Percentiles rank a stretch among this genome's conserved stretches.
Conservation (phyloP, 2,797 vertebrate genomes). For the Coilia nasus region DNA sequence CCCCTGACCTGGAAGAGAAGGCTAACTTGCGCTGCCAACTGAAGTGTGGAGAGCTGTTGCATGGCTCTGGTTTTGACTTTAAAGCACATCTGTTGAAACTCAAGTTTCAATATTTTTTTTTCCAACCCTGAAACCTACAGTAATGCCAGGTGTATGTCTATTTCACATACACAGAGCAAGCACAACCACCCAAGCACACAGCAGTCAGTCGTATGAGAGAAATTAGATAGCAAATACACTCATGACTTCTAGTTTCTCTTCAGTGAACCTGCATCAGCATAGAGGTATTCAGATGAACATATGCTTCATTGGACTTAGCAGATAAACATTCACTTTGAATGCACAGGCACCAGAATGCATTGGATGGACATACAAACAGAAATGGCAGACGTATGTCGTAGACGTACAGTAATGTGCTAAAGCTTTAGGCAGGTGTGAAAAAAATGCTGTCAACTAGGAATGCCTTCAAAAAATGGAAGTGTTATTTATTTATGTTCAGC, state of each 20-base stretch:
- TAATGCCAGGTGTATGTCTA: background rate
- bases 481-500: too few species aligned
- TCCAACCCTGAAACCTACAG: background rate
- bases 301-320: background rate
- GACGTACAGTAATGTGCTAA: too few species aligned
- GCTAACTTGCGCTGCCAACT: background rate
- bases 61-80: background rate
- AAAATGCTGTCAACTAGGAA: too few species aligned
- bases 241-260: background rate
- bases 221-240: background rate
- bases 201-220: background rate
- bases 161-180: background rate
- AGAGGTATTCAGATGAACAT: background rate
- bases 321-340: background rate
- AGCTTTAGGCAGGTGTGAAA: too few species aligned
- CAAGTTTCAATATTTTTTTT: background rate
- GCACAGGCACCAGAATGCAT: background rate
- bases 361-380: background rate
- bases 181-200: background rate
- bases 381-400: too few species aligned
- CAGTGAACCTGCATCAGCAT: background rate
- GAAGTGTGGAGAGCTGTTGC: background rate
- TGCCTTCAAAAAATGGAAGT: too few species aligned
- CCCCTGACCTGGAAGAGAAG: background rate
- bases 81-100: background rate